A percentile compares a stretch with the other conserved stretches of the same genome.
Evolutionary conservation across 1,140 invertebrate genomes (phyloP).

Genomic region (Aphis craccivora): DNA sequence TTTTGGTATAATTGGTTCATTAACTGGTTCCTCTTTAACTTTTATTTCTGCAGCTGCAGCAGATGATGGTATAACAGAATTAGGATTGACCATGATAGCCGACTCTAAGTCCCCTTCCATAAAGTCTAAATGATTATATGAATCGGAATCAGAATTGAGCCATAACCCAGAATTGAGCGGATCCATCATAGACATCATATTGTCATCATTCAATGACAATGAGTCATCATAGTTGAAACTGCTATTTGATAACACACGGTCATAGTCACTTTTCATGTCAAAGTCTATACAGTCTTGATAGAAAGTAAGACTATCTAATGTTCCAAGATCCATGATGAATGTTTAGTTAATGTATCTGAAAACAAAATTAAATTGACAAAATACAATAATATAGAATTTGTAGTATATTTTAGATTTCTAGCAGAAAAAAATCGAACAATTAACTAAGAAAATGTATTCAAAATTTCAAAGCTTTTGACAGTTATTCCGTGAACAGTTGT

Average conservation of each 20-base stretch:
- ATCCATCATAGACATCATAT: constrained; percentile 53
- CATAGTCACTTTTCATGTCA: constrained; percentile 56
- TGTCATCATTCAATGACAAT: constrained; percentile 50
- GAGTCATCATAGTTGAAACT: constrained; percentile 52
- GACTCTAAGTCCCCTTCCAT: constrained; percentile 73
- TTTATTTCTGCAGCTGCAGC: constrained; percentile 60
- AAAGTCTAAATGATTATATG: constrained; percentile 73
- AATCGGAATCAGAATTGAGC: constrained; percentile 63
- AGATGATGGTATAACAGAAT: constrained; percentile 72
- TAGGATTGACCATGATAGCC: constrained; percentile 80
- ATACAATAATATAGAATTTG: neutral
- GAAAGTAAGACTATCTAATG: constrained; percentile 51
- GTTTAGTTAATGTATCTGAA: neutral
- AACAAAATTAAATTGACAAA: neutral
- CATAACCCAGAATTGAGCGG: constrained; percentile 53
- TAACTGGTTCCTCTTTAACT: constrained; percentile 62
- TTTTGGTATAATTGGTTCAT: neutral
- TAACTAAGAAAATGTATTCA: neutral
- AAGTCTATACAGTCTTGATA: constrained; percentile 56
- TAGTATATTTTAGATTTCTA: neutral
- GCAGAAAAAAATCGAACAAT: neutral
- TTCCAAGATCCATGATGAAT: constrained; percentile 30
- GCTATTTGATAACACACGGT: constrained; percentile 38
- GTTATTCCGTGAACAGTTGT: neutral
- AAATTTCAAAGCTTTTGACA: neutral